These are phyloP conservation scores for Mesochorus sp. DNA, from an alignment of 2,888 invertebrate species.

Conservation along the genomic window DNA sequence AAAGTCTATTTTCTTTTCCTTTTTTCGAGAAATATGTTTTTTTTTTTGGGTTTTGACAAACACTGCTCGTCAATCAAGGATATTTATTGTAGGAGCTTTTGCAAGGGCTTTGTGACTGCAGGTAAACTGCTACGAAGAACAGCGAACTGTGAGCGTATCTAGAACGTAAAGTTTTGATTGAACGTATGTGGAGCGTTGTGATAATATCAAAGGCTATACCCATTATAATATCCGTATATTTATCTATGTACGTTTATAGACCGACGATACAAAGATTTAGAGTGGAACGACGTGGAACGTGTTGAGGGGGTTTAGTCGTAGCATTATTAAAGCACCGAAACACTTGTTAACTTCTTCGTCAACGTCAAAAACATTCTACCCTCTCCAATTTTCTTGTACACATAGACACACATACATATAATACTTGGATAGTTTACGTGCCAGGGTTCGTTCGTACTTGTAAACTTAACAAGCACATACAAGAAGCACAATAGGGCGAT, in stretches of 20 bases:
- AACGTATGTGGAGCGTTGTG: conserved; percentile 6
- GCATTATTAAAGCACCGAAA: not conserved
- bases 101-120: no score
- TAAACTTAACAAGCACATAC: no score
- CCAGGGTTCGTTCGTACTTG: not conserved
- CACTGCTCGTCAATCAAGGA: no score
- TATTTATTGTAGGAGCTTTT: no score
- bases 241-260: conserved; percentile 11
- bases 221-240: not conserved
- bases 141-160: no score
- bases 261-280: conserved; percentile 40
- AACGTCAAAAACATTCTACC: conserved; percentile 29
- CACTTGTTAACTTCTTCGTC: conserved; percentile 34
- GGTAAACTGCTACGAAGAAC: no score
- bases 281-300: not conserved
- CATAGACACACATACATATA: no score
- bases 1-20: no score
- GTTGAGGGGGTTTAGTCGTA: not conserved
- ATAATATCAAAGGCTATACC: not conserved
- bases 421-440: conserved; percentile 34
- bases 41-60: no score
- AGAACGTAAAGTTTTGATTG: conserved; percentile 28
- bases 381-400: not conserved
- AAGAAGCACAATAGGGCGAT: no score
- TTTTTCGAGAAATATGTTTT: no score